Base-by-base conservation (phyloP, 2,113 vertebrate species). In the Nyctereutes procyonoides region DNA sequence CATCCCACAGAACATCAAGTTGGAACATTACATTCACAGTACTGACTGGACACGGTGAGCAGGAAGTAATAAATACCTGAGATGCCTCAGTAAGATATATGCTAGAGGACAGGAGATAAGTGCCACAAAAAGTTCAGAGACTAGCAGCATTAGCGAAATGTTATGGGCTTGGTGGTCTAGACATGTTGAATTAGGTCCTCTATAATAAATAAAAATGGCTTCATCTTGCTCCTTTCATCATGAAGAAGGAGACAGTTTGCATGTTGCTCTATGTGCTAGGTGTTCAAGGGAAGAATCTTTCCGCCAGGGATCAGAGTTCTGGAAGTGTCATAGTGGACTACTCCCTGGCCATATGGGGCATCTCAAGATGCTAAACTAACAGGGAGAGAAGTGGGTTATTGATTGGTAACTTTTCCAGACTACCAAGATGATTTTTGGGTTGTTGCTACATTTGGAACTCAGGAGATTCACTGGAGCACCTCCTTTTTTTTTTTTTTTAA, bases 1-100 rank as follows among this genome's bases (percentile, higher is more conserved):
- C 38, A 89, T 76, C 48, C 55, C 88, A 88, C 32, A 92, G 60
- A 95, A 95, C 51, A 91, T 83, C 86, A 80, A 92, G 74, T 32
- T 63, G 43, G 62, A 83, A 79, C 17, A 82, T 62, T 82, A 82
- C 8, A 38, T 92, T 90, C 76, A 48, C 35, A 35, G 76, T 35
- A 60, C 51, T 80, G 87, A 60, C 16, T 92, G 30, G 74, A 94
- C 53, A n/a, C 87, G 79, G 81, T 62, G 67, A 96, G 60, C 28
- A 96, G 60, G 79, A 97, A 92, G 60, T 30, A 69, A 67, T 69
- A 87, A 93, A 85, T 28, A 79, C 15, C 67, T 63, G 51, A 73
- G 55, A 95, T 95, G 43, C 11, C 24, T 80, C 77, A 48, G 43
- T 63, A 73, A 94, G 56, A 76, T 65, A 80, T 8, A 56, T 4